Percentiles rank a stretch among this genome's conserved stretches.
phyloP scores from a whole-genome alignment of 2,888 invertebrate species.

The Melipona beecheii region DNA sequence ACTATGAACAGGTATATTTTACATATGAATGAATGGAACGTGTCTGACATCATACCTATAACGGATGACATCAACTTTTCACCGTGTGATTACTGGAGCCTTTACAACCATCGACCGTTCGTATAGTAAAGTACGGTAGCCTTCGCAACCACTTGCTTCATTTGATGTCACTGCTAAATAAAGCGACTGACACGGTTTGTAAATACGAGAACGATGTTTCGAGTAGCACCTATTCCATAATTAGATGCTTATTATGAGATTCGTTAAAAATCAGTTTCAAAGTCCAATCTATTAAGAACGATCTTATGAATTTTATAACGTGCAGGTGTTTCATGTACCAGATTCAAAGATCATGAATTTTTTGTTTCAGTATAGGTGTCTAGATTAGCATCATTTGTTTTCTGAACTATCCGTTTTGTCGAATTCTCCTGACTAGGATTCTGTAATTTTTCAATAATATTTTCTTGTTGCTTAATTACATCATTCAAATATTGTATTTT shows the following conservation, averaged over 20 bases:
- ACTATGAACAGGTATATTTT: constrained; percentile 50
- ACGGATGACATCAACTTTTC: constrained; percentile 67
- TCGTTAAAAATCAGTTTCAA: constrained; percentile 39
- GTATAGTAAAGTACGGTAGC: constrained; percentile 57
- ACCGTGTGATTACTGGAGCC: constrained; percentile 25
- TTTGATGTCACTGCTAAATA: constrained; percentile 80
- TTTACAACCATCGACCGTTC: constrained; percentile 34
- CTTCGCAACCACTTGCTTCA: constrained; percentile 74
- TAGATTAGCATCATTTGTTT: neutral
- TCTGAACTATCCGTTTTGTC: neutral
- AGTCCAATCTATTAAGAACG: constrained; percentile 29
- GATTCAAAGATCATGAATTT: neutral
- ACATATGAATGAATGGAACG: constrained; percentile 71
- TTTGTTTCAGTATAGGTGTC: neutral
- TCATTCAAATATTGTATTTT: constrained; percentile 84
- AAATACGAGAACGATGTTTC: constrained; percentile 55
- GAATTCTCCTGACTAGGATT: constrained; percentile 57
- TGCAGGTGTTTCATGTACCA: neutral
- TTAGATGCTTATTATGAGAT: constrained; percentile 51
- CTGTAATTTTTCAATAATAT: constrained; percentile 81
- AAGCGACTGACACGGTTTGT: constrained; percentile 74
- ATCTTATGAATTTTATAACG: constrained; percentile 11
- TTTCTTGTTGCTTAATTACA: constrained; percentile 84
- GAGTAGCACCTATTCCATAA: constrained; percentile 55
- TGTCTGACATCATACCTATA: constrained; percentile 75